Evolutionary conservation across 2,888 invertebrate species (phyloP), one percentile per base, ranked within the genome.

Genomic region (Steinernema scapterisci): DNA sequence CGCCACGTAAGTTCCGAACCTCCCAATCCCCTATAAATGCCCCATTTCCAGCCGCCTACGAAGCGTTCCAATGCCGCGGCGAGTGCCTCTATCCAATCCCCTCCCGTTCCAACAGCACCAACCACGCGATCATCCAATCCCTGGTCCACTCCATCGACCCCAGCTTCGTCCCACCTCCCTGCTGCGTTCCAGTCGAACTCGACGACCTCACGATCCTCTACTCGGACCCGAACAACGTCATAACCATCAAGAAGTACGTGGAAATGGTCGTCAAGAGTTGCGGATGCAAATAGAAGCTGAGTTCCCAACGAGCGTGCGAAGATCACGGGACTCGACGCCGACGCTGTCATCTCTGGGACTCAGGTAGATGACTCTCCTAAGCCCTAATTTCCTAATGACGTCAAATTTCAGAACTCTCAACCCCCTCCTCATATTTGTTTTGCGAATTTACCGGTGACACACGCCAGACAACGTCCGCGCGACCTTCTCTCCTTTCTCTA

Each of bases 221-320:
- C 90, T 91, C 95, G 88, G 95, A 97, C 90, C 74, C 80, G 43
- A 81, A 83, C 76, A 80, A 82, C 88, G 95, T 94, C 90, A 95
- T 97, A 87, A 95, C 96, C 88, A 92, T 99, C 87, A 97, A 97
- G 90, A 96, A 94, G 90, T 99, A 99, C 75, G 82, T 82, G 90
- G 96, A 97, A 89, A 99, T 99, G 99, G 93, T 95, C 86, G 97
- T 97, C 80, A 92, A 94, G 85, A 95, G 95, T 76, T 99, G 99
- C 89, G 97, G 99, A 76, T 99, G 99, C 91, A 94, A 95, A 91
- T 97, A 87, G 88, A 19, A 13, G 23, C 25, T 54, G 21, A 54
- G 63, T 63, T 16, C 63, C 9, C 63, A 6, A 6, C 5, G 21
- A 63, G 63, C 63, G 63, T 63, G 63, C 63, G 63, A 63, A 21